phyloP scores from a whole-genome alignment of 2,113 vertebrate species.

The Sorex fumeus region DNA sequence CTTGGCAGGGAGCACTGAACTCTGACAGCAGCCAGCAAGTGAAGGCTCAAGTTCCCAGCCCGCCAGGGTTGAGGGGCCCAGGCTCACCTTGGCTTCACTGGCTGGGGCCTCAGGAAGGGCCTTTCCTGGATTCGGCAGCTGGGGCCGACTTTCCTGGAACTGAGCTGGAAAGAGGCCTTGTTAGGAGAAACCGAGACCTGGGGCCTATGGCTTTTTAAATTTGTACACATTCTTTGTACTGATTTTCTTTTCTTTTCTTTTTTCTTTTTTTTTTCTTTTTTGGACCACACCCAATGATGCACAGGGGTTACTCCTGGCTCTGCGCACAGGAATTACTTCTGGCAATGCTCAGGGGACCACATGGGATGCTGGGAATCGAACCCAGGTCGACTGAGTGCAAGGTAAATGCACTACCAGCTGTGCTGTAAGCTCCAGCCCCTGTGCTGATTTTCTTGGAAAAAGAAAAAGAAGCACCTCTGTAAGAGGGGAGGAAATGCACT shows the following conservation, averaged over 20 bases:
- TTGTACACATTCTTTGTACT: constrained; percentile 77
- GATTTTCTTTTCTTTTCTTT: no score
- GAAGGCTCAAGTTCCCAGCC: constrained; percentile 65
- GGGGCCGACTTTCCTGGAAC: constrained; percentile 79
- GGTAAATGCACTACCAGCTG: no score
- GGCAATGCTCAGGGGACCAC: no score
- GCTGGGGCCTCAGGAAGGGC: constrained; percentile 62
- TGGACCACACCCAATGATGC: no score
- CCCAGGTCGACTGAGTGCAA: no score
- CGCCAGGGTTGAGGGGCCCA: constrained; percentile 70
- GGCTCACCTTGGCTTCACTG: constrained; percentile 84
- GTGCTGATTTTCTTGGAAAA: constrained; percentile 26
- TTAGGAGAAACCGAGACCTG: constrained; percentile 64
- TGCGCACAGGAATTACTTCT: no score
- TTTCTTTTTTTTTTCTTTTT: no score
- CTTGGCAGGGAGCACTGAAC: constrained; percentile 74
- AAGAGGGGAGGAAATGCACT: constrained; percentile 74
- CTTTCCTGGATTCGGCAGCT: constrained; percentile 78
- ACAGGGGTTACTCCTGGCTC: no score
- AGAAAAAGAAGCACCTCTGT: constrained; percentile 4
- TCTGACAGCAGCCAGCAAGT: constrained; percentile 71
- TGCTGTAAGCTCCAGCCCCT: no score
- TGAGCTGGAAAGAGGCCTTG: constrained; percentile 76
- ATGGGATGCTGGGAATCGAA: no score
- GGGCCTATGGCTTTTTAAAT: constrained; percentile 67